These are phyloP conservation scores for Podilymbus podiceps DNA, from an alignment of 2,113 vertebrate genomes.

Conservation along the genomic window DNA sequence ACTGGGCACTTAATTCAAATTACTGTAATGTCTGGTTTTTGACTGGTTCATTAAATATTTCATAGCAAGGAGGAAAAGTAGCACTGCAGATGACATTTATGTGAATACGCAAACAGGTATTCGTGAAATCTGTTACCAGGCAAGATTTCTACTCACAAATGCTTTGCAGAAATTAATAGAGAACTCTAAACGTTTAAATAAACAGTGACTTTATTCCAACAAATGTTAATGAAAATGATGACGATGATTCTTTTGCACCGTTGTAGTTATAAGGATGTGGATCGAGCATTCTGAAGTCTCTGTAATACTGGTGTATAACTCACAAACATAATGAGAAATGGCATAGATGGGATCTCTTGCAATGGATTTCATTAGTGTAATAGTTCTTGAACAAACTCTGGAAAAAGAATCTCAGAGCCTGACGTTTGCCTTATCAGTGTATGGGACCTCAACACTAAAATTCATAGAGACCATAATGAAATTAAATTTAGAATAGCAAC, in stretches of 20 bases:
- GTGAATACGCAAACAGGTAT: neutral
- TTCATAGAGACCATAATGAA: neutral
- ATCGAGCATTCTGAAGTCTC: neutral
- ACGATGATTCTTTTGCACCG: neutral
- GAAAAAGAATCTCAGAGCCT: neutral
- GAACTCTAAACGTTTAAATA: neutral
- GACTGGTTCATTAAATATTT: slow-evolving; percentile 18
- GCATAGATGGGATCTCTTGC: neutral
- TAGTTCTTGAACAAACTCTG: neutral
- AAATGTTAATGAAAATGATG: neutral
- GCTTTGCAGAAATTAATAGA: neutral
- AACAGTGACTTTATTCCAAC: neutral
- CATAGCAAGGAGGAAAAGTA: neutral
- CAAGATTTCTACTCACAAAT: neutral
- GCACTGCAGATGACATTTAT: neutral
- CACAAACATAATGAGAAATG: neutral
- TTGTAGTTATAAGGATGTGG: neutral
- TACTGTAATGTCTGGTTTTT: slow-evolving; percentile 8
- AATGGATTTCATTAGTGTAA: neutral
- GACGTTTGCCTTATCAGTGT: neutral
- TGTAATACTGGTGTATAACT: neutral
- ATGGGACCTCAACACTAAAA: neutral
- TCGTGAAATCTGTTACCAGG: neutral
- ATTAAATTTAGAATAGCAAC: neutral
- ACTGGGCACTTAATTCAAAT: slow-evolving; percentile 12